Evolutionary conservation across 1,140 invertebrate genomes (phyloP), one percentile per base, ranked within the genome.

Genomic region (Colletes latitarsis): DNA sequence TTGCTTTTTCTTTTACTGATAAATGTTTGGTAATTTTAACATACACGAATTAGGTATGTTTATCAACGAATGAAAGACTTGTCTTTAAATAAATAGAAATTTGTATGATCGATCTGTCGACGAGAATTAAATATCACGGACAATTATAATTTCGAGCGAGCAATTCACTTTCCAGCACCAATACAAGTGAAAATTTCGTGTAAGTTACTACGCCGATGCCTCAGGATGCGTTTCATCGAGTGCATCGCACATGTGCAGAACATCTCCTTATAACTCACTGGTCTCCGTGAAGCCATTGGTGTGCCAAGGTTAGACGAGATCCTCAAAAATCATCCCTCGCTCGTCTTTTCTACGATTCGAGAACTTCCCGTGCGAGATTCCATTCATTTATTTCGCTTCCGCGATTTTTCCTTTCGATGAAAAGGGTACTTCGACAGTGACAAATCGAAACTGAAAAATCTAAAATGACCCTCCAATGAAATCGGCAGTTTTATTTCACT

Each of bases 161-260:
- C 6, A 30, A 6, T 15, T 39, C 14, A 12, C 60, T 62, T 62
- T 4, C 21, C 15, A 14, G 19, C 9, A 58, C 39, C 10, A 30
- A 21, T 1, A 1, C 21, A 63, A 14, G 46, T 15, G n/a, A 4
- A 12, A 72, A 62, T 14, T 74, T 6, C 0, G 12, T 53, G 21
- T 64, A 55, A 53, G 63, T 60, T 71, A 19, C 21, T 78, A 64
- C 70, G 52, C 30, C 53, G 66, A 5, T 75, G 63, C 14, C 30
- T 21, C 17, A 69, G 58, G 52, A 82, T 72, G n/a, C n/a, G 46
- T 72, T 72, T 76, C 53, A 53, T 72, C 17, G 62, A 53, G n/a
- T 75, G 62, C 39, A 66, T 41, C 12, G 55, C 73, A 72, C 71
- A 82, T 77, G 75, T 69, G 72, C 75, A 68, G 49, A 72, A 69